Base-by-base conservation (phyloP, 2,113 vertebrate species). In the Merops nubicus region DNA sequence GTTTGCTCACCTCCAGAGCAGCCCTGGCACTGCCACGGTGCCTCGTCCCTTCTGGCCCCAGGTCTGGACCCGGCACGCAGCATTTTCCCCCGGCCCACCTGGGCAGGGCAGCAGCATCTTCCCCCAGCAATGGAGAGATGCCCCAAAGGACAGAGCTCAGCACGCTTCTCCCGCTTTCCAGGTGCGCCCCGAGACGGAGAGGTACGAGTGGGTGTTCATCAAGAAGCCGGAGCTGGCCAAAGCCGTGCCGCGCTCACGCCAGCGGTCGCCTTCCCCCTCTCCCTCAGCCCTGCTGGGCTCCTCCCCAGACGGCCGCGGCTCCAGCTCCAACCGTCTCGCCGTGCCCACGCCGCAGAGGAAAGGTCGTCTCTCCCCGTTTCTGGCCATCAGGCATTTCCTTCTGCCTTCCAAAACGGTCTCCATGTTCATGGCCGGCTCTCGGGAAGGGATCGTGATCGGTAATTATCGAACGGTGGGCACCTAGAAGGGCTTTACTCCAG, bases 111-210 rank as follows among this genome's bases (percentile, higher is more conserved):
- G 77, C 29, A 48, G 13, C 3, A 0, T 5, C 56, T n/a, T 45
- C 9, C 48, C 45, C 23, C 59, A 9, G 82, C 48, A 3, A 26
- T 1, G 50, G 5, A 45, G 51, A 26, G 56, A 57, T 18, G 48
- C 6, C 42, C 20, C 23, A 12, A 10, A 33, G 75, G 43, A 42
- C 43, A 10, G 34, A 36, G 45, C 38, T 93, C 56, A 70, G 13
- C 51, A 2, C 2, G 3, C 9, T 34, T 59, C 80, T 54, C 83
- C 75, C 72, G 28, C 85, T 96, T 91, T 54, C 80, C 96, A 99
- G 99, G 98, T 99, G 13, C 97, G 96, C 28, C 98, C 99, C 2
- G 98, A 95, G 85, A 98, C 97, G 90, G 98, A 99, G 94, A 95
- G 97, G 60, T 98, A 98, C 8, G 98, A 99, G 95, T 98, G 98